Evolutionary conservation across 2,113 vertebrate genomes (phyloP).

Genomic region (Sceloporus undulatus): DNA sequence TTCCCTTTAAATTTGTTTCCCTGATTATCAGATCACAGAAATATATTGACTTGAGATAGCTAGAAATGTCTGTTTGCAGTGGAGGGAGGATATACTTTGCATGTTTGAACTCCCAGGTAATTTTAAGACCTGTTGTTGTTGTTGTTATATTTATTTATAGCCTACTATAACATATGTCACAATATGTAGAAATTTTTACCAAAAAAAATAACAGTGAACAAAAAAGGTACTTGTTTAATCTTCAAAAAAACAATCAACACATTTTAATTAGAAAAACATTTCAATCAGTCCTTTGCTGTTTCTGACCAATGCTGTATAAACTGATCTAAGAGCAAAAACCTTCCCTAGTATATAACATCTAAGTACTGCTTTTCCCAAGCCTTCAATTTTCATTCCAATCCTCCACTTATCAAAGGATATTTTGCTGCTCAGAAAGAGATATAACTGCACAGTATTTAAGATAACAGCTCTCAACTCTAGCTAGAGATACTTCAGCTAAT

Average conservation of each 20-base stretch:
- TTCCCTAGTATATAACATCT: background rate
- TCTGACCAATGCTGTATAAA: background rate
- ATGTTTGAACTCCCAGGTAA: background rate
- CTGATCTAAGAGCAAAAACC: background rate
- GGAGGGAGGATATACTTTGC: background rate
- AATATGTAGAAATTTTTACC: background rate
- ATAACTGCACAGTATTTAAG: background rate
- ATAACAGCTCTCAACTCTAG: background rate
- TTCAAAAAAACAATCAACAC: background rate
- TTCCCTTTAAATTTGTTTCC: conserved; percentile 47
- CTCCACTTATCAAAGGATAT: background rate
- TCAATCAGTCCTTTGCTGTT: background rate
- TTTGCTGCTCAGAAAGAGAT: background rate
- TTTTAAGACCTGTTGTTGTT: background rate
- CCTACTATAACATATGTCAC: too few species aligned
- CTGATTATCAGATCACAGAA: background rate
- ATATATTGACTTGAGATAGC: conserved; percentile 35
- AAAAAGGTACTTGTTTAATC: background rate
- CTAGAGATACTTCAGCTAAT: background rate
- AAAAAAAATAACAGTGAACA: background rate
- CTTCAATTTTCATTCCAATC: background rate
- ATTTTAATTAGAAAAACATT: background rate
- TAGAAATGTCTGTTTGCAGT: too few species aligned
- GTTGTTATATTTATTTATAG: too few species aligned
- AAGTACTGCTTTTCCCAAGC: too few species aligned